Conservation (phyloP, 2,888 invertebrate genomes). For the Hirtodrosophila alboralis region DNA sequence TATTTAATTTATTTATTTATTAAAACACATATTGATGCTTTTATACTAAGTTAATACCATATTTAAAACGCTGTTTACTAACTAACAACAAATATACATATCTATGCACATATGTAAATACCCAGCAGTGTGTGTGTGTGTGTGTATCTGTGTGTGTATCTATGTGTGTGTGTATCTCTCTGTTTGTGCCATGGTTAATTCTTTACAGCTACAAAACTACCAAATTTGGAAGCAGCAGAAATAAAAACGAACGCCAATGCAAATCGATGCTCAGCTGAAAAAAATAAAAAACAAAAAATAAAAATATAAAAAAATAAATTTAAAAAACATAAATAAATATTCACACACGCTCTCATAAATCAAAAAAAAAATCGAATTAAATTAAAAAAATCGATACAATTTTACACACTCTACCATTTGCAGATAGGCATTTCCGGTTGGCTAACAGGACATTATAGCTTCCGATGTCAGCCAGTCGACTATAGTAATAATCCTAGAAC, state of each 20-base stretch:
- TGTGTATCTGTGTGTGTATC: slow-evolving; percentile 13
- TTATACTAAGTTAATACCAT: slow-evolving; percentile 44
- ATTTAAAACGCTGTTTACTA: slow-evolving; percentile 70
- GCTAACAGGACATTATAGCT: slow-evolving; percentile 97
- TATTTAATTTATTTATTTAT: too few species aligned
- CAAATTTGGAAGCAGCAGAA: slow-evolving; percentile 26
- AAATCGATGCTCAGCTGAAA: slow-evolving; percentile 28
- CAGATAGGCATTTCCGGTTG: slow-evolving; percentile 96
- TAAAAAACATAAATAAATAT: slow-evolving; percentile 27
- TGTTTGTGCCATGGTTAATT: slow-evolving; percentile 16
- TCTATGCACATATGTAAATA: slow-evolving; percentile 45
- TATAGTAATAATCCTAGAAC: slow-evolving; percentile 96
- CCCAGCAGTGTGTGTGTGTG: slow-evolving; percentile 5
- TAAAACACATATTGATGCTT: too few species aligned
- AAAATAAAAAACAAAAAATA: slow-evolving; percentile 2
- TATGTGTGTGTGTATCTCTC: slow-evolving; percentile 7
- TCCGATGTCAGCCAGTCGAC: slow-evolving; percentile 98
- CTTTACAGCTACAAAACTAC: slow-evolving; percentile 40
- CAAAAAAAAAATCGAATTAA: slow-evolving; percentile 3
- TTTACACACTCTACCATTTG: slow-evolving; percentile 80
- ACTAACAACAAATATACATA: slow-evolving; percentile 29
- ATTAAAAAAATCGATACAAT: slow-evolving; percentile 26
- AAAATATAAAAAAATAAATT: neutral
- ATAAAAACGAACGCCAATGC: slow-evolving; percentile 21
- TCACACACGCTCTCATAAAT: too few species aligned